Evolutionary conservation across 2,888 invertebrate genomes (phyloP), one percentile per base, ranked within the genome.

Genomic region (Parascotia fuliginaria): DNA sequence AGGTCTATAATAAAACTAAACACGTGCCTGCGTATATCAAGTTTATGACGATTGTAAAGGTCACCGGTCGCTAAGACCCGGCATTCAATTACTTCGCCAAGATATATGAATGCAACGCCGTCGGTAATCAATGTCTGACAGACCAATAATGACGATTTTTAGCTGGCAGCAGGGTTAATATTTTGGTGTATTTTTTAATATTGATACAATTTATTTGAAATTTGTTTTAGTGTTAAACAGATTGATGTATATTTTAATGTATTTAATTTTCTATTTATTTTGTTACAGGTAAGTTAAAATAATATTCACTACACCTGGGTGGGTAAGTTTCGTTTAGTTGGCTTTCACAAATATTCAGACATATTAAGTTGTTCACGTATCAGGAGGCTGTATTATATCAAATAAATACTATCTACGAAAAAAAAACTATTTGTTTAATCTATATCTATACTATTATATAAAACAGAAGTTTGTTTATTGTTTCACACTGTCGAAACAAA

Each of bases 201-300:
- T 19, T 19, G 3, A 5, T 19, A 19, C n/a, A n/a, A n/a, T n/a
- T n/a, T n/a, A n/a, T n/a, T n/a, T n/a, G n/a, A n/a, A n/a, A n/a
- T n/a, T n/a, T n/a, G n/a, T n/a, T n/a, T n/a, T n/a, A n/a, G n/a
- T n/a, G n/a, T n/a, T n/a, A n/a, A n/a, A n/a, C n/a, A n/a, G n/a
- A n/a, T n/a, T n/a, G n/a, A n/a, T n/a, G n/a, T n/a, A n/a, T n/a
- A n/a, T n/a, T n/a, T 7, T 13, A 29, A 1, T 5, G 11, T 29
- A 16, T 40, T 16, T 33, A n/a, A 24, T 31, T 32, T 28, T 32
- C 0, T 0, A 22, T 37, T 50, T 39, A 48, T 9, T 57, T 68
- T 71, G 60, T 78, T 79, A 41, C 73, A 79, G 79, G 79, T 79
- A 75, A 73, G 77, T 68, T 28, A n/a, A 11, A 32, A 31, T 29